Conservation (phyloP, 2,113 vertebrate genomes). For the Oncorhynchus tshawytscha region DNA sequence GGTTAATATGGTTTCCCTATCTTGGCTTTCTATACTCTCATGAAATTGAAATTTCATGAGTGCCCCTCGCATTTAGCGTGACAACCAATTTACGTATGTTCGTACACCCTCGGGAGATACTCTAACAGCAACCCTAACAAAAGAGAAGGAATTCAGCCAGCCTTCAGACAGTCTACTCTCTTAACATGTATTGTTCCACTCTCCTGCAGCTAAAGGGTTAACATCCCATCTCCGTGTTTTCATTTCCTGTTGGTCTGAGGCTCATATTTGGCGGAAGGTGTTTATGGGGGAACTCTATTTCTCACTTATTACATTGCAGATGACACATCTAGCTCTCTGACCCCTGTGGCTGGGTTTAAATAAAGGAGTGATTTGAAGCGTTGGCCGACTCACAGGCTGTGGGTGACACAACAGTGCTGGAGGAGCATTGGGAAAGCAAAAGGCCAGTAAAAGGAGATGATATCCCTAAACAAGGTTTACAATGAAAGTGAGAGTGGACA, state of each 20-base stretch:
- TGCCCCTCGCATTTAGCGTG: conserved; percentile 48
- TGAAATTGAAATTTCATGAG: conserved; percentile 57
- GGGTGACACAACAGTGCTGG: conserved; percentile 60
- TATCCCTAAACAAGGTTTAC: conserved; percentile 73
- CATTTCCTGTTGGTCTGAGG: conserved; percentile 75
- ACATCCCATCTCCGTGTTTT: conserved; percentile 67
- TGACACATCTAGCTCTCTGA: conserved; percentile 75
- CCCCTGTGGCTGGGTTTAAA: conserved; percentile 77
- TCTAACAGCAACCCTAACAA: conserved; percentile 51
- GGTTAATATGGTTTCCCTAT: conserved; percentile 66
- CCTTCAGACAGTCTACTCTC: not conserved
- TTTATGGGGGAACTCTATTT: conserved; percentile 75
- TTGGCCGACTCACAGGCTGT: conserved; percentile 45
- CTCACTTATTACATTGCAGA: conserved; percentile 77
- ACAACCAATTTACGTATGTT: conserved; percentile 71
- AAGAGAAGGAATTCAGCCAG: not conserved
- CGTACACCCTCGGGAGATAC: conserved; percentile 51
- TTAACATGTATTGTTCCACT: not conserved
- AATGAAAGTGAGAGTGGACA: conserved; percentile 69
- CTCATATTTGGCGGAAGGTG: conserved; percentile 74
- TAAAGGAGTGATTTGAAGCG: conserved; percentile 71
- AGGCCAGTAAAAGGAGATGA: conserved; percentile 72
- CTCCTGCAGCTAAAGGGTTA: conserved; percentile 61
- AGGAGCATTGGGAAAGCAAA: conserved; percentile 64
- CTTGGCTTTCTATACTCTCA: conserved; percentile 66